These are phyloP conservation scores for Calidris pygmaea DNA, from an alignment of 2,113 vertebrate genomes.

Conservation along the genomic window DNA sequence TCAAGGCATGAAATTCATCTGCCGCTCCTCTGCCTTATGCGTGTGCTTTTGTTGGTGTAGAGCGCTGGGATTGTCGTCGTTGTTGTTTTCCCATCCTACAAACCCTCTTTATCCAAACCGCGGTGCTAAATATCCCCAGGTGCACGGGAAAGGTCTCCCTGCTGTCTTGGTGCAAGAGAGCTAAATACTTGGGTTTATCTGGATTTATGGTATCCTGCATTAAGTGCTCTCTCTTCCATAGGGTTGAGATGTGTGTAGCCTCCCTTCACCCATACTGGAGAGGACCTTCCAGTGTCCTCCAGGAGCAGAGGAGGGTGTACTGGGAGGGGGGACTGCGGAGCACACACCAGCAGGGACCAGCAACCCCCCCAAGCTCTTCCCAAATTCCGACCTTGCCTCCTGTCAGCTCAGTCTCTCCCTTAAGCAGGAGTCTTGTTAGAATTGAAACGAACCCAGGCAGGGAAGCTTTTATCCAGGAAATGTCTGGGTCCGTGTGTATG, in stretches of 20 bases:
- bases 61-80: neutral
- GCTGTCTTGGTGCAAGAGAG: neutral
- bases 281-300: neutral
- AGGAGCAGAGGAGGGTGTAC: neutral
- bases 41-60: neutral
- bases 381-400: neutral
- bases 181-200: neutral
- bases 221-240: neutral
- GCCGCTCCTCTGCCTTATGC: neutral
- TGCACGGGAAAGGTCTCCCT: neutral
- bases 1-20: conserved; percentile 8
- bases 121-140: neutral
- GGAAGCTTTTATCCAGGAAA: neutral
- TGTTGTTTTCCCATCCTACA: neutral
- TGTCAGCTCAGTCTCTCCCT: neutral
- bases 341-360: neutral
- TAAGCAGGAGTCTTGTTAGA: neutral
- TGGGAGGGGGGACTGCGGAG: neutral
- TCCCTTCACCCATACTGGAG: neutral
- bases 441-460: neutral
- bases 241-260: neutral
- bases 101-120: neutral
- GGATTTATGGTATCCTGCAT: neutral
- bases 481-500: neutral
- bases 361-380: neutral